phyloP scores from a whole-genome alignment of 1,140 invertebrate species.

The Probaryconus sp. region DNA sequence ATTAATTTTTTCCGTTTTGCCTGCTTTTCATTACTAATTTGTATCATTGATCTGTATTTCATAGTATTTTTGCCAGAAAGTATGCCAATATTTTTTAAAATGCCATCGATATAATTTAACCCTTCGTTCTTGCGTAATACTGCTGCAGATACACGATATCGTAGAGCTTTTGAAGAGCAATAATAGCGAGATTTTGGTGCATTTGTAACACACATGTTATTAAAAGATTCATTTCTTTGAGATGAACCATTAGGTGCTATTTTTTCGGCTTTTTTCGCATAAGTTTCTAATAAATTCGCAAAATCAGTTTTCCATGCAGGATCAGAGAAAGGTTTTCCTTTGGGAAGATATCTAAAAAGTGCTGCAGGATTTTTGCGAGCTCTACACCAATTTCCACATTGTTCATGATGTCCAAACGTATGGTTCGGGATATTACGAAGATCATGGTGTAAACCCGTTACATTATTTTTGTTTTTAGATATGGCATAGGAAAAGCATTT shows the following conservation, averaged over 20 bases:
- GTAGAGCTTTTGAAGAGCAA: slow-evolving; percentile 20
- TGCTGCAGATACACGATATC: slow-evolving; percentile 22
- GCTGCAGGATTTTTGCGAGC: slow-evolving; percentile 9
- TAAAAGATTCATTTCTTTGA: slow-evolving; percentile 42
- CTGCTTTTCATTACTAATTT: slow-evolving; percentile 4
- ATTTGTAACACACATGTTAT: slow-evolving; percentile 24
- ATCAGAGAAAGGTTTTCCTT: slow-evolving; percentile 12
- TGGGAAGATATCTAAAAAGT: slow-evolving; percentile 2
- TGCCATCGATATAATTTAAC: slow-evolving; percentile 5
- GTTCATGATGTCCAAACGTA: slow-evolving; percentile 26
- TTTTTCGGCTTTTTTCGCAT: slow-evolving; percentile 27
- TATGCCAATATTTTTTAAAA: slow-evolving; percentile 13
- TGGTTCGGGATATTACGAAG: slow-evolving; percentile 25
- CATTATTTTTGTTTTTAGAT: slow-evolving; percentile 24
- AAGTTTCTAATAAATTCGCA: slow-evolving; percentile 14
- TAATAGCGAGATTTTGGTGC: slow-evolving; percentile 38
- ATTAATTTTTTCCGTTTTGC: not conserved
- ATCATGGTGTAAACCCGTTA: slow-evolving; percentile 4
- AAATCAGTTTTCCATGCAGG: slow-evolving; percentile 13
- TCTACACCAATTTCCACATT: slow-evolving; percentile 38
- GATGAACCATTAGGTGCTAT: slow-evolving; percentile 28
- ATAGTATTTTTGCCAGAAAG: not conserved
- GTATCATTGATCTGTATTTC: slow-evolving; percentile 16
- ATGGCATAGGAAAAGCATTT: slow-evolving; percentile 29
- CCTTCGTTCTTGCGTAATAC: slow-evolving; percentile 36